Evolutionary conservation across 2,888 invertebrate species (phyloP).

Genomic region (Pilophorus perplexus): DNA sequence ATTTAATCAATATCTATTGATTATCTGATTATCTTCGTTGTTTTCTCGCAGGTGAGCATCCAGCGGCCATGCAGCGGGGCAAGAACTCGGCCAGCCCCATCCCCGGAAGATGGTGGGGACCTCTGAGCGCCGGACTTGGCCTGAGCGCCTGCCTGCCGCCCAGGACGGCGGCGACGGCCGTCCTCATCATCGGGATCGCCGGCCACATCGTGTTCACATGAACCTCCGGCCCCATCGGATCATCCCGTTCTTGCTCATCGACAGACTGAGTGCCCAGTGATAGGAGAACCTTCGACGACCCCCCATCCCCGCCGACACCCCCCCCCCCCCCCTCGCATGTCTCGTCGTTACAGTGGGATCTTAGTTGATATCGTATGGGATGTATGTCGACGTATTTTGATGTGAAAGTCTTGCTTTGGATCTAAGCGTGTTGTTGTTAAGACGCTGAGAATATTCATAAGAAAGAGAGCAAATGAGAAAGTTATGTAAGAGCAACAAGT

Average conservation of each 20-base stretch:
- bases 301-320: not conserved
- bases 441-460: too few relatives aligned
- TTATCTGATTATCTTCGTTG: conserved; percentile 7
- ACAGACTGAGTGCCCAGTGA: conserved; percentile 43
- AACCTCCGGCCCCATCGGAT: conserved; percentile 30
- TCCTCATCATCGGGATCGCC: conserved; percentile 53
- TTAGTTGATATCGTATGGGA: not conserved
- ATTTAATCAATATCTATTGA: too few relatives aligned
- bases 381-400: too few relatives aligned
- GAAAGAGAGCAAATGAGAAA: too few relatives aligned
- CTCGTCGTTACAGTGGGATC: too few relatives aligned
- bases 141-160: conserved; percentile 55
- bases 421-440: too few relatives aligned
- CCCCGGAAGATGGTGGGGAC: conserved; percentile 56
- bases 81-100: conserved; percentile 58
- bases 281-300: not conserved
- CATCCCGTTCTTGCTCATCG: conserved; percentile 43
- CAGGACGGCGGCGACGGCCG: conserved; percentile 54
- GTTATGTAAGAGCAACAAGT: too few relatives aligned
- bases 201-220: conserved; percentile 51
- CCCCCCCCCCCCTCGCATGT: not conserved
- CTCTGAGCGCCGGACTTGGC: conserved; percentile 56
- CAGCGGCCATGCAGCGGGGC: conserved; percentile 59
- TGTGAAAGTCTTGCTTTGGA: too few relatives aligned
- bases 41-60: conserved; percentile 52